phyloP scores from a whole-genome alignment of 2,113 vertebrate genomes.

The Pangasianodon gigas region DNA sequence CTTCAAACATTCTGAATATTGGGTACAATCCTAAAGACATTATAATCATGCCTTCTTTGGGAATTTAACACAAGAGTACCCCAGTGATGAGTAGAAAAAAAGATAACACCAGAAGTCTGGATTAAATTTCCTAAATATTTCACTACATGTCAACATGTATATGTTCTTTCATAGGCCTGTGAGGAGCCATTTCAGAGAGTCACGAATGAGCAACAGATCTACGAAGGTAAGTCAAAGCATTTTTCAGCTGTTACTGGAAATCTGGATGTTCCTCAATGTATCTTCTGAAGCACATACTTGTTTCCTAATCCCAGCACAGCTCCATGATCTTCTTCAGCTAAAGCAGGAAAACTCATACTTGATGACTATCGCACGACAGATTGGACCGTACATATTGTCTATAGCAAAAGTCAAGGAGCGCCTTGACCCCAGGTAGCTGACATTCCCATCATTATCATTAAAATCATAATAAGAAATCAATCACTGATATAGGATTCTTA shows the following conservation, averaged over 20 bases:
- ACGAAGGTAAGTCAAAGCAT: conserved; percentile 81
- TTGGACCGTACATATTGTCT: conserved; percentile 86
- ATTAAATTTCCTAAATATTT: neutral
- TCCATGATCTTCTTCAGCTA: conserved; percentile 87
- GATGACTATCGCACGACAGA: conserved; percentile 87
- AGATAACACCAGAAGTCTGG: neutral
- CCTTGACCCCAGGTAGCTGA: conserved; percentile 85
- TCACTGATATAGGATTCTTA: neutral
- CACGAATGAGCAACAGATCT: conserved; percentile 90
- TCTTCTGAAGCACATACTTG: neutral
- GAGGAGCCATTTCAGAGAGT: conserved; percentile 89
- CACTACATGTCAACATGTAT: conserved; percentile 4
- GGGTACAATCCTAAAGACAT: neutral
- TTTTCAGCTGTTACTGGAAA: neutral
- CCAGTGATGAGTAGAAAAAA: neutral
- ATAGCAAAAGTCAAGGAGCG: conserved; percentile 93
- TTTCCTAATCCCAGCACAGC: conserved; percentile 79
- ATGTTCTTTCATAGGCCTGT: conserved; percentile 77
- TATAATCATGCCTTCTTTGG: neutral
- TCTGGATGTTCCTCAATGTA: neutral
- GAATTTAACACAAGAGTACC: neutral
- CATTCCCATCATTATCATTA: neutral
- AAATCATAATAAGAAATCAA: neutral
- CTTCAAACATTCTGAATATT: neutral
- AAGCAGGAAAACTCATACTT: conserved; percentile 89